phyloP scores from a whole-genome alignment of 2,113 vertebrate species.

The Paraplagusia blochii region DNA sequence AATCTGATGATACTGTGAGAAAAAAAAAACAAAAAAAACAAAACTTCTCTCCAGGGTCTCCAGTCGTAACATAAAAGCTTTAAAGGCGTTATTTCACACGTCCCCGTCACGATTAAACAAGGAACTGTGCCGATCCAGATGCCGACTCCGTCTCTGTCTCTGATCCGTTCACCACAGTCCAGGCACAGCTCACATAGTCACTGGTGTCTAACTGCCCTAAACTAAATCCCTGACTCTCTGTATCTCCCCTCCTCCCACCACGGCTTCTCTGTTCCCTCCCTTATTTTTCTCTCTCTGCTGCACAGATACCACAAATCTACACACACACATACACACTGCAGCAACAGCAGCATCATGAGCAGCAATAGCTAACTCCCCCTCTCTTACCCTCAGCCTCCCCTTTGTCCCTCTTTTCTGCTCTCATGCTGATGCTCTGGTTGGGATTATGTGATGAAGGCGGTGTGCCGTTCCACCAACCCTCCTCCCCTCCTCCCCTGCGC shows the following conservation, averaged over 20 bases:
- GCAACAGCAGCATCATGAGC: no score
- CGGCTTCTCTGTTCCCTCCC: constrained; percentile 11
- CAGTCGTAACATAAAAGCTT: constrained; percentile 1
- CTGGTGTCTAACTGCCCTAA: constrained; percentile 59
- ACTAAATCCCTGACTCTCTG: constrained; percentile 62
- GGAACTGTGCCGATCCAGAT: constrained; percentile 37
- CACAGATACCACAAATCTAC: constrained; percentile 13
- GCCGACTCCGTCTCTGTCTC: constrained; percentile 46
- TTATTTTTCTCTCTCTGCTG: not conserved
- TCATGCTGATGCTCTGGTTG: constrained; percentile 58
- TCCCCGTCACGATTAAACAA: constrained; percentile 23
- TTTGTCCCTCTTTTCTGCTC: constrained; percentile 35
- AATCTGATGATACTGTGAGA: no score
- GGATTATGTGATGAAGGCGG: constrained; percentile 67
- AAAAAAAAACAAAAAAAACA: no score
- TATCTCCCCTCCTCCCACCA: constrained; percentile 40
- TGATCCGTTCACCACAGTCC: constrained; percentile 54
- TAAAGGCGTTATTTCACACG: constrained; percentile 18
- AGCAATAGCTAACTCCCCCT: constrained; percentile 54
- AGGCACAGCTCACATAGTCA: constrained; percentile 62
- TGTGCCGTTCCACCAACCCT: constrained; percentile 30
- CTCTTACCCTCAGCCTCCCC: constrained; percentile 5
- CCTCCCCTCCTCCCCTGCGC: constrained; percentile 24
- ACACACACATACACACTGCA: constrained; percentile 8
- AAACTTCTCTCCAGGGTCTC: no score